A percentile compares a stretch with the other conserved stretches of the same genome.
These are phyloP conservation scores for Lycaena phlaeas DNA, from an alignment of 2,888 invertebrate species.

Conservation along the genomic window DNA sequence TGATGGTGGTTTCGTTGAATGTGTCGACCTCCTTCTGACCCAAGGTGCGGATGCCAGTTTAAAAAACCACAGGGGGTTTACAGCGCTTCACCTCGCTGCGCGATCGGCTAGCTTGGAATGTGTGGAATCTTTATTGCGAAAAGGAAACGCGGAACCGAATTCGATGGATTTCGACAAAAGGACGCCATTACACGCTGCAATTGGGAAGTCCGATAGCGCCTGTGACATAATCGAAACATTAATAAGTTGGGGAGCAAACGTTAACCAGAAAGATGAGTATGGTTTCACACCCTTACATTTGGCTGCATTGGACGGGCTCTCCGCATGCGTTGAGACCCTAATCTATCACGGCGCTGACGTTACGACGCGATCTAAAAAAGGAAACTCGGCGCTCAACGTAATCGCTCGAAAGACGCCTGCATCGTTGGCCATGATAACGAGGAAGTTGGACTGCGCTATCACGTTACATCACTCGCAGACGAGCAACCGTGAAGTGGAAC, in stretches of 20 bases:
- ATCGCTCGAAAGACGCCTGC: constrained; percentile 90
- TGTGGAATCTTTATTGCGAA: constrained; percentile 82
- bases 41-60: constrained; percentile 83
- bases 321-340: constrained; percentile 87
- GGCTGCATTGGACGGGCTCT: constrained; percentile 88
- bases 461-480: constrained; percentile 84
- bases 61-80: constrained; percentile 85
- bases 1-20: constrained; percentile 88
- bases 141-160: constrained; percentile 84
- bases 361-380: constrained; percentile 90
- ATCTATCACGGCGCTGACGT: constrained; percentile 90
- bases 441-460: constrained; percentile 86
- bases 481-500: constrained; percentile 84
- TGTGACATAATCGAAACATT: constrained; percentile 86
- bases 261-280: constrained; percentile 87
- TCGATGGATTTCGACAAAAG: constrained; percentile 86
- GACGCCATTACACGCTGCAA: constrained; percentile 86
- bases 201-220: constrained; percentile 86
- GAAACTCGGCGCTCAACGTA: constrained; percentile 88
- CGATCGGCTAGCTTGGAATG: constrained; percentile 86
- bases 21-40: constrained; percentile 80
- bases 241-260: constrained; percentile 85
- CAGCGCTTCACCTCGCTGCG: constrained; percentile 88
- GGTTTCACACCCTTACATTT: constrained; percentile 90
- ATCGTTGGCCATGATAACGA: constrained; percentile 85